Evolutionary conservation across 2,888 invertebrate genomes (phyloP), one percentile per base, ranked within the genome.

Genomic region (Gonocerus acuteangulatus): DNA sequence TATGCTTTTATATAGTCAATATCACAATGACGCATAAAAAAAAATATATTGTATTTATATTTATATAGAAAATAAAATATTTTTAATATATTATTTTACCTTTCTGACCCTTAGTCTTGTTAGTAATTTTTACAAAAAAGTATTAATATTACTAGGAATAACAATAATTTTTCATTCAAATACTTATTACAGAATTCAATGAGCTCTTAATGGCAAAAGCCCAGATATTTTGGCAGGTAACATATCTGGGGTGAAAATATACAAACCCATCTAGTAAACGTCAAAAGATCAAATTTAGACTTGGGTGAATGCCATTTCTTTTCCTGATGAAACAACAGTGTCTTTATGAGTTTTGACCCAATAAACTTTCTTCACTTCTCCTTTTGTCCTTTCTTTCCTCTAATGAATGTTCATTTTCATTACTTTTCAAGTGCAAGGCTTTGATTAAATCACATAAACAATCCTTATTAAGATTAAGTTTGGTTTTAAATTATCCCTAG

Each of bases 281-380:
- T 57, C 56, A 44, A 57, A 44, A 45, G 58, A 48, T 58, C 58
- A 58, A 39, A 34, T 47, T 58, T 58, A 58, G 58, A 58, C 39
- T 48, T 58, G 58, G 58, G 32, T 16, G 4, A 3, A 19, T 58
- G 47, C 58, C 58, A 58, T 58, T 48, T 47, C 48, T 58, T 32
- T 48, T 48, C 45, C 32, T 16, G 19, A 13, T n/a, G 39, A 39
- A 39, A 39, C 39, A 39, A 39, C n/a, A n/a, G 15, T 39, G 15
- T 15, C 39, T 39, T 39, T 39, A 39, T 39, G 39, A 39, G n/a
- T 13, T 39, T 39, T 39, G 39, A 39, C 39, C 39, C 15, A 4
- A 39, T 39, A 39, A n/a, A n/a, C 15, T 39, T 13, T 6, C 39
- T 13, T 39, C 39, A 39, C 39, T 39, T 39, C 11, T 32, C 6